phyloP scores from a whole-genome alignment of 1,140 invertebrate genomes.

The Tetragonula clypearis region DNA sequence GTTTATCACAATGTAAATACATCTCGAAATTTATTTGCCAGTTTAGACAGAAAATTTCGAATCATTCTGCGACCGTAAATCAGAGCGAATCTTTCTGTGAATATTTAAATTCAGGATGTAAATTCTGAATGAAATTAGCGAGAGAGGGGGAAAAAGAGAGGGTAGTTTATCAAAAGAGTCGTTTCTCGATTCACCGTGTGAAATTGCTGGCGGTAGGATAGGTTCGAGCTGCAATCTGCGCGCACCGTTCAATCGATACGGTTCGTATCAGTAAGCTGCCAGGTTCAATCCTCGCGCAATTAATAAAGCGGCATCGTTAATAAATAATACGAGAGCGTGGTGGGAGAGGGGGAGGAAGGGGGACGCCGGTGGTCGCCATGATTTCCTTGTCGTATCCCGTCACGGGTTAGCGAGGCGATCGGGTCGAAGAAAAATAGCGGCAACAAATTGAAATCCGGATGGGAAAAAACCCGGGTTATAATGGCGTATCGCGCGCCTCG shows the following conservation, averaged over 20 bases:
- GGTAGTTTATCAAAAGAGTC: neutral
- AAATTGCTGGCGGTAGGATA: neutral
- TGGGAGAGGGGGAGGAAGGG: neutral
- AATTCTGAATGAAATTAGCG: neutral
- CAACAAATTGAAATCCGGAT: slow-evolving; percentile 24
- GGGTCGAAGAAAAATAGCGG: neutral
- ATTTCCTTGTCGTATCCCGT: slow-evolving; percentile 31
- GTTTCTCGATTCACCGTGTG: neutral
- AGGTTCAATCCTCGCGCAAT: slow-evolving; percentile 40
- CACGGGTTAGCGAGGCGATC: neutral
- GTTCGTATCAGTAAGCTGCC: slow-evolving; percentile 16
- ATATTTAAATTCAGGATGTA: neutral
- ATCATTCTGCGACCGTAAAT: neutral
- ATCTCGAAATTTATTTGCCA: neutral
- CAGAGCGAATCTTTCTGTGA: neutral
- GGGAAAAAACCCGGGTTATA: slow-evolving; percentile 16
- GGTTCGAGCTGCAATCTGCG: neutral
- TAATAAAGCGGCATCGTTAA: slow-evolving; percentile 54
- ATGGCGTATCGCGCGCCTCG: neutral
- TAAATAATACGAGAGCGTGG: slow-evolving; percentile 15
- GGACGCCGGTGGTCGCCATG: neutral
- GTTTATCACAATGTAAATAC: neutral
- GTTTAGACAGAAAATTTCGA: neutral
- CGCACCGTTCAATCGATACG: slow-evolving; percentile 14
- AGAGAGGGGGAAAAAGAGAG: too few relatives aligned